Conservation (phyloP, 2,113 vertebrate species). For the Malurus elegans region DNA sequence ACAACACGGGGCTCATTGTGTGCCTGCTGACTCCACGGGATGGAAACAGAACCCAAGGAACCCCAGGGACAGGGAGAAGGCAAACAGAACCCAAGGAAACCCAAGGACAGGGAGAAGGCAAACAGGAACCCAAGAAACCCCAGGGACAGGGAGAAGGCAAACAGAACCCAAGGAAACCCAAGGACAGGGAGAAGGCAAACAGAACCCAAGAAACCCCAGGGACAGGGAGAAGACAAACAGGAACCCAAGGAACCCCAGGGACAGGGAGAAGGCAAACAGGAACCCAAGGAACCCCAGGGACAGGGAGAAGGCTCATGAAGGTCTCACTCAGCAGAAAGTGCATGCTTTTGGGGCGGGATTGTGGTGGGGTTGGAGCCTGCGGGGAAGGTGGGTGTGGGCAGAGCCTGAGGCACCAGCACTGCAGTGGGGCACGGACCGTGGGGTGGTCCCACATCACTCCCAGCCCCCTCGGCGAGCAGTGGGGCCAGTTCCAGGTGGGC, state of each 20-base stretch:
- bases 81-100: too few species aligned
- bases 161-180: too few species aligned
- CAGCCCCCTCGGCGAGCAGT: fast-evolving
- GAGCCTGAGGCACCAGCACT: too few species aligned
- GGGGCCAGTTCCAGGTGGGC: neutral
- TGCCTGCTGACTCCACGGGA: neutral
- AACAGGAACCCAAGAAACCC: too few species aligned
- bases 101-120: too few species aligned
- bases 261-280: too few species aligned
- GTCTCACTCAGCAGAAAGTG: neutral
- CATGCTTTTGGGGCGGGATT: neutral
- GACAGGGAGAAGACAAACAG: too few species aligned
- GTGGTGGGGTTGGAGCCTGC: fast-evolving
- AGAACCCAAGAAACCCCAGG: too few species aligned
- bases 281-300: too few species aligned
- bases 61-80: neutral
- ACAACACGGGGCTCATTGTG: neutral
- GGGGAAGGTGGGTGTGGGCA: neutral
- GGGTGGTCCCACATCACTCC: fast-evolving
- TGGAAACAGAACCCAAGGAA: neutral
- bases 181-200: too few species aligned
- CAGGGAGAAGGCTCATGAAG: neutral
- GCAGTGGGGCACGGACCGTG: neutral
- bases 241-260: too few species aligned
- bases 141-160: too few species aligned